Evolutionary conservation across 92 coral and sea anemone genomes (phyloP).

Genomic region (Zoanthus sansibaricus): DNA sequence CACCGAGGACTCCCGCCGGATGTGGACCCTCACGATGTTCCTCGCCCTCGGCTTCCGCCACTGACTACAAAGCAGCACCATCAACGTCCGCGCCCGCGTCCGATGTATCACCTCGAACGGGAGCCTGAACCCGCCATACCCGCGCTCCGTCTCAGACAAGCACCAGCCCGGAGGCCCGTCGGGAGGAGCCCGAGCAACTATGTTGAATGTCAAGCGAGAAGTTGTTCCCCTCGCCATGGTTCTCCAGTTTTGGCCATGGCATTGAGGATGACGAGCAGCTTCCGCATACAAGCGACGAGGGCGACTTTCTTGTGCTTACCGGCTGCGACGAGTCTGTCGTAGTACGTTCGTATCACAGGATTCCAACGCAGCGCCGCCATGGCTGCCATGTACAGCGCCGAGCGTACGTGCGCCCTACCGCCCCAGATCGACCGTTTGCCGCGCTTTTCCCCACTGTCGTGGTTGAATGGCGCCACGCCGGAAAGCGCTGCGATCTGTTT

Average conservation of each 20-base stretch:
- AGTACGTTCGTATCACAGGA: neutral
- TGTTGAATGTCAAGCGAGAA: too few relatives aligned
- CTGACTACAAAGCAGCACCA: too few relatives aligned
- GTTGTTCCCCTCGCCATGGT: too few relatives aligned
- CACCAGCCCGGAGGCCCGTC: too few relatives aligned
- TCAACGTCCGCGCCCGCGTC: too few relatives aligned
- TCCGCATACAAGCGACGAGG: neutral
- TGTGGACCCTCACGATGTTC: too few relatives aligned
- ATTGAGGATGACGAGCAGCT: neutral
- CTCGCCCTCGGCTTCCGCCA: too few relatives aligned
- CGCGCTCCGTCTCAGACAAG: too few relatives aligned
- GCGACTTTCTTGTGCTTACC: neutral
- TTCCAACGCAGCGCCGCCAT: neutral
- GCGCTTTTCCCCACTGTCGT: neutral
- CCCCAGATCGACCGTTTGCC: neutral
- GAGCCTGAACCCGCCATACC: too few relatives aligned
- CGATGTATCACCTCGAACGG: too few relatives aligned
- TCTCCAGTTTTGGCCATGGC: neutral
- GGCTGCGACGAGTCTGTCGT: neutral
- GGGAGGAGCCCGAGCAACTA: too few relatives aligned
- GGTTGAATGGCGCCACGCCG: neutral
- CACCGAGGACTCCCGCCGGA: too few relatives aligned
- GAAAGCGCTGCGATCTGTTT: neutral
- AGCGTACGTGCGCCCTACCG: neutral
- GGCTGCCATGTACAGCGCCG: neutral